Evolutionary conservation across 2,113 vertebrate genomes (phyloP).

Genomic region (Casuarius casuarius): DNA sequence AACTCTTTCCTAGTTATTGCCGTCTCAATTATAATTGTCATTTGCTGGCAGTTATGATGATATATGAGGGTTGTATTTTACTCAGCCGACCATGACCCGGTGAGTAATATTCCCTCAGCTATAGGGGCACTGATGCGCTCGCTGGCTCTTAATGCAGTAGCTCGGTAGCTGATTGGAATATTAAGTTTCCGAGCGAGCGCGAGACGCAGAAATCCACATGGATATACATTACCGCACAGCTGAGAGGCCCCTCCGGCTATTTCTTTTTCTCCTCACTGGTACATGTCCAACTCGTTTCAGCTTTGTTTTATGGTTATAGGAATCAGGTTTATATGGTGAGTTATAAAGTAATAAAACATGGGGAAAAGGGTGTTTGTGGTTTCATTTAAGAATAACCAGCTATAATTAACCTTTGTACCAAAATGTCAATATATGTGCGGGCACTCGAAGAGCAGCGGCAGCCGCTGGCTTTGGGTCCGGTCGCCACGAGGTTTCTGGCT

Average conservation of each 20-base stretch:
- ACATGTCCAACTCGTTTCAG: conserved; percentile 79
- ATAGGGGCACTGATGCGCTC: conserved; percentile 87
- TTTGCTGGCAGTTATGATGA: conserved; percentile 98
- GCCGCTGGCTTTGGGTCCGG: background rate
- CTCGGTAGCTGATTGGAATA: conserved; percentile 88
- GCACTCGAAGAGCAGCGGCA: background rate
- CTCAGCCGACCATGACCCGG: conserved; percentile 93
- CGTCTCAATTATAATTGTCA: conserved; percentile 99
- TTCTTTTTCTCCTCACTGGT: conserved; percentile 75
- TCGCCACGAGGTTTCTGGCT: background rate
- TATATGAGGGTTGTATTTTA: conserved; percentile 99
- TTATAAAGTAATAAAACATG: conserved; percentile 80
- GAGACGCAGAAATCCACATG: conserved; percentile 72
- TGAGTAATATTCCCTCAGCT: conserved; percentile 93
- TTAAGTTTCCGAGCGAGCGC: conserved; percentile 83
- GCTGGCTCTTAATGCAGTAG: conserved; percentile 85
- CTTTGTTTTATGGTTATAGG: conserved; percentile 87
- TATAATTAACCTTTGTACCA: conserved; percentile 72
- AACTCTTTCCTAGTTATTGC: conserved; percentile 97
- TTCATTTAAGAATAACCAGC: conserved; percentile 73
- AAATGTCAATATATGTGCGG: conserved; percentile 40
- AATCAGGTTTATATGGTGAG: conserved; percentile 85
- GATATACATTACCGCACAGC: conserved; percentile 66
- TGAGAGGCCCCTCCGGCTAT: conserved; percentile 77
- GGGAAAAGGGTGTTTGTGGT: conserved; percentile 70